Conservation (phyloP, 2,888 invertebrate species). For the Cheiracanthium punctorium region DNA sequence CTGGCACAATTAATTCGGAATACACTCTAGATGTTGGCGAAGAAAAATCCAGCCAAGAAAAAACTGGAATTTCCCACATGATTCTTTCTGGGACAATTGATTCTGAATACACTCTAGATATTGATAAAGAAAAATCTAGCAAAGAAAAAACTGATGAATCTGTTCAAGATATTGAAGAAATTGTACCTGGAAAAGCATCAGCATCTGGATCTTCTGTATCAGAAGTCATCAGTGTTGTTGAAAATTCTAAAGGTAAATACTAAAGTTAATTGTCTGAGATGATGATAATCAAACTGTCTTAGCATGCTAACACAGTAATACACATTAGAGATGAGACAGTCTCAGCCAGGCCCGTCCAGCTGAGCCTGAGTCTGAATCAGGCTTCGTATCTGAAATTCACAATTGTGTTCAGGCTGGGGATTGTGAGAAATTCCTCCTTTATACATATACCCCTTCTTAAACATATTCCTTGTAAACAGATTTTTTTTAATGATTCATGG, state of each 20-base stretch:
- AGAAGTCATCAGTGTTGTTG: constrained; percentile 47
- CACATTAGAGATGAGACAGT: no score
- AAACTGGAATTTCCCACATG: not conserved
- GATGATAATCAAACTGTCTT: no score
- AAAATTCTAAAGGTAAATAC: constrained; percentile 29
- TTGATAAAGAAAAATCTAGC: not conserved
- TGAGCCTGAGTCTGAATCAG: no score
- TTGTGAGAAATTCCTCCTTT: no score
- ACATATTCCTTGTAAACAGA: no score
- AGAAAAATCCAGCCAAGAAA: no score
- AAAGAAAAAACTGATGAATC: not conserved
- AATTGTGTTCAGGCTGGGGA: no score
- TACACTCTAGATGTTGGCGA: not conserved
- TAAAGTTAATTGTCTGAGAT: not conserved
- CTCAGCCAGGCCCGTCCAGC: no score
- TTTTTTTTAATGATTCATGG: no score
- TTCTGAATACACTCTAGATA: constrained; percentile 12
- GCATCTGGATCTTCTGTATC: constrained; percentile 46
- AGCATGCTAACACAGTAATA: no score
- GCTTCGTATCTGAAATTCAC: no score
- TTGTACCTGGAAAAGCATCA: not conserved
- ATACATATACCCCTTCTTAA: no score
- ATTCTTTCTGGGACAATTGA: not conserved
- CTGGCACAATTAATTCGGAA: constrained; percentile 8
- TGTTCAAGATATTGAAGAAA: not conserved